Base-by-base conservation (phyloP, 2,797 vertebrate genomes). In the Megalops cyprinoides region DNA sequence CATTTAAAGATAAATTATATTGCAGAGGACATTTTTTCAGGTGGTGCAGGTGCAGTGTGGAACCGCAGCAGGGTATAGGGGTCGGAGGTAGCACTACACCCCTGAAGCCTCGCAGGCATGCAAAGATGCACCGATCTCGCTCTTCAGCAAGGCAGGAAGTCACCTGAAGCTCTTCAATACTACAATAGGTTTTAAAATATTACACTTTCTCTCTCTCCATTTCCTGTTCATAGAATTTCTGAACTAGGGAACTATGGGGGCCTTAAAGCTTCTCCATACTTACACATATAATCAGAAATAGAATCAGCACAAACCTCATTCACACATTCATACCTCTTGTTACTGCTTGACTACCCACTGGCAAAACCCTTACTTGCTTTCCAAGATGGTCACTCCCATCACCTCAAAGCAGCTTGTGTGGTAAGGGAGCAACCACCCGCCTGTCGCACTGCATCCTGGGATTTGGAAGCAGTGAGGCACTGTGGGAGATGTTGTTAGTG, bases 61-160 rank as follows among this genome's bases (percentile, higher is more conserved):
- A 53, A 53, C 9, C 18, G 12, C 18, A 14, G 51, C 34, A 67
- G 62, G 62, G 31, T 4, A 18, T 31, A 39, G 62, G 31, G 14
- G 20, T 31, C 25, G 28, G 0, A 58, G 58, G 58, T 34, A 62
- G 25, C 25, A 28, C 37, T 2, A 67, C 5, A 67, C 34, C 55
- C 58, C 62, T 18, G 20, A 6, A 67, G 12, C 15, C 12, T 34
- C 12, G 15, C 67, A 88, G 71, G 79, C 58, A 69, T n/a, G n/a
- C n/a, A 53, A 83, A 84, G 49, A 79, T 83, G 86, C 71, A 81
- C 80, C 79, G 75, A 65, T 78, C 85, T 82, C 82, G 37, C 84
- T 87, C 80, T 81, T 86, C 82, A 79, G 82, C 89, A 87, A 86
- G 89, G 83, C 84, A 82, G 79, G 69, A 75, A 78, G 69, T 85